Conservation (phyloP, 2,797 vertebrate species). For the Parauchenoglanis ngamensis region DNA sequence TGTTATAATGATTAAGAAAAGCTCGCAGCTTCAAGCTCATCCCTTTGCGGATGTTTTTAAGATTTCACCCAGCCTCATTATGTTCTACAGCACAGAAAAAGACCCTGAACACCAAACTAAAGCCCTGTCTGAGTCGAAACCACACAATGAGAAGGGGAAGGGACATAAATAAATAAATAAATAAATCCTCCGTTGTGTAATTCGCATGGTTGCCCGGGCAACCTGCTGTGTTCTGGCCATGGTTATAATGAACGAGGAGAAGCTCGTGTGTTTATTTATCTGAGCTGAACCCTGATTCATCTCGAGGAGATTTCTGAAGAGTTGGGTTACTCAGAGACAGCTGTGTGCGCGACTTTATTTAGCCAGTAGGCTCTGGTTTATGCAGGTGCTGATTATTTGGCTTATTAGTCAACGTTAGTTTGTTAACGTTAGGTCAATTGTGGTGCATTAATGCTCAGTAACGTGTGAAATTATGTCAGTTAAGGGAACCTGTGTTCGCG, state of each 20-base stretch:
- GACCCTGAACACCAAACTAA: conserved; percentile 1
- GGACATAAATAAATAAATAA: background rate
- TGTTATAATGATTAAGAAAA: background rate
- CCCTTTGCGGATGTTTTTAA: background rate
- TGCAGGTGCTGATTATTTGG: background rate
- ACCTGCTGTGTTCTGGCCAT: conserved; percentile 36
- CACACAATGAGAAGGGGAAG: background rate
- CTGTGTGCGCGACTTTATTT: background rate
- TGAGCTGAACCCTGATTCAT: conserved; percentile 28
- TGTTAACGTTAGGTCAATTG: background rate
- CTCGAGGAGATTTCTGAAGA: conserved; percentile 27
- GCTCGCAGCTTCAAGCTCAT: background rate
- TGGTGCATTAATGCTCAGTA: no score
- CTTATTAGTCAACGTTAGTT: background rate
- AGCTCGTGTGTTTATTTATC: conserved; percentile 34
- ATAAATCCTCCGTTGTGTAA: conserved; percentile 39
- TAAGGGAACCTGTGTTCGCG: background rate
- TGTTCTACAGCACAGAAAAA: background rate
- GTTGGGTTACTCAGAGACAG: conserved; percentile 14
- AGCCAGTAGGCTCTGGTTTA: background rate
- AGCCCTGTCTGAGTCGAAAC: conserved; percentile 7
- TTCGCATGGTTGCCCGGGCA: conserved; percentile 35
- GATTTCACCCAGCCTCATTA: background rate
- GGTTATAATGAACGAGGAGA: conserved; percentile 31
- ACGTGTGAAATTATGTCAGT: background rate